phyloP scores from a whole-genome alignment of 2,113 vertebrate species.

The Argyrosomus japonicus region DNA sequence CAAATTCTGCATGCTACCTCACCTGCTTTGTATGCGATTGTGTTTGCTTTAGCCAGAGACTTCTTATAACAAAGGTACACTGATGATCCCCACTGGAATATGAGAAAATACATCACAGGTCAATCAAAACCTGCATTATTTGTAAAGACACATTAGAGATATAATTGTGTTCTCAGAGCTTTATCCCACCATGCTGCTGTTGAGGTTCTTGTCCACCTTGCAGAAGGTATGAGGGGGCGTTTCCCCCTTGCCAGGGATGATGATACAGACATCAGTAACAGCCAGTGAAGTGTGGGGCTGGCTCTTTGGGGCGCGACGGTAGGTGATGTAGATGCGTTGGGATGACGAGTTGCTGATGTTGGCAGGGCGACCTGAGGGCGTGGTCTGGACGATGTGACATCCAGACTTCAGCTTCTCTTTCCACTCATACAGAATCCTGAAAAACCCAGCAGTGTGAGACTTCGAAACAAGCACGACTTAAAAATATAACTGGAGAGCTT shows the following conservation, averaged over 20 bases:
- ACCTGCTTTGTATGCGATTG: conserved; percentile 98
- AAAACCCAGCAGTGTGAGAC: background rate
- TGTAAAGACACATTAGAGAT: background rate
- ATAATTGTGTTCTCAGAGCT: background rate
- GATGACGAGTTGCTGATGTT: conserved; percentile 95
- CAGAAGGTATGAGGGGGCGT: conserved; percentile 97
- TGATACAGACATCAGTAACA: conserved; percentile 97
- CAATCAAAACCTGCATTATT: conserved; percentile 1
- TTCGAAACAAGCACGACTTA: background rate
- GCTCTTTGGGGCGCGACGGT: conserved; percentile 91
- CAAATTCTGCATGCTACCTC: conserved; percentile 40
- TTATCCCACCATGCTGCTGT: conserved; percentile 93
- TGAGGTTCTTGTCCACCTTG: conserved; percentile 98
- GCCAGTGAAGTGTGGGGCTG: conserved; percentile 93
- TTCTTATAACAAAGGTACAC: conserved; percentile 99
- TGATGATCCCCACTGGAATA: conserved; percentile 95
- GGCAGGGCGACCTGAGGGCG: conserved; percentile 92
- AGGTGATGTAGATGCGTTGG: conserved; percentile 95
- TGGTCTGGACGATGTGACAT: conserved; percentile 96
- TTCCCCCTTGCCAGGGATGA: conserved; percentile 96
- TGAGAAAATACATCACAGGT: conserved; percentile 36
- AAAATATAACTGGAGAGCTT: background rate
- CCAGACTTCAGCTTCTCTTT: conserved; percentile 96
- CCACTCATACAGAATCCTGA: conserved; percentile 95
- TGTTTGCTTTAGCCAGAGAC: conserved; percentile 98